Evolutionary conservation across 2,797 vertebrate species (phyloP), one percentile per base, ranked within the genome.

Genomic region (Parambassis ranga): DNA sequence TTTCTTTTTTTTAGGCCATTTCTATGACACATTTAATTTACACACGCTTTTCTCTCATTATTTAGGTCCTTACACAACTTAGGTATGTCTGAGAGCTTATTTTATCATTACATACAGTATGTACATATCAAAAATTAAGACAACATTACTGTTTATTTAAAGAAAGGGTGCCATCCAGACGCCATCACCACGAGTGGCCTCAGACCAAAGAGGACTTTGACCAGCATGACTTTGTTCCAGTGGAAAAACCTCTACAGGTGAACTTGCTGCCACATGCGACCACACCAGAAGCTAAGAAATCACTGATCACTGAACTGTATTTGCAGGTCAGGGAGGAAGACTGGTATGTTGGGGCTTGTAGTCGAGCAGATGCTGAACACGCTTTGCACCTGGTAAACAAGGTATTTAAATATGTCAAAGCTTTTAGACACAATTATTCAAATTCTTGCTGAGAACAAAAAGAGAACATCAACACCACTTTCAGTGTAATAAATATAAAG

Each of bases 301-400:
- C 20, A 55, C n/a, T 41, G n/a, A 26, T 51, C 2, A 16, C 10
- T 53, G 10, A 70, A 13, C 31, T 51, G 7, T 30, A 0, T 46
- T 72, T 30, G 4, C 63, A 92, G 92, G 75, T 32, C 1, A 69
- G 48, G 20, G 74, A 86, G 43, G 82, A 87, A 8, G 83, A 84
- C 72, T 98, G 96, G 95, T 98, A 97, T 3, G 2, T 94, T 3
- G 94, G 94, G 59, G 33, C 89, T 7, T 93, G 81, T 3, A 81
- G 83, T 41, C 93, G 95, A 26, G 82, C 85, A 3, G 88, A 92
- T 23, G 94, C 94, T 3, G 95, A 98, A 57, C 91, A 92, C 4
- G 93, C 93, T 5, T 77, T 98, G 49, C 82, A 93, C 60, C 80
- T 92, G 52, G 89, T 93, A 44, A 94, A 91, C 79, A 91, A 73